These are phyloP conservation scores for Ferdinandea cuprea DNA, from an alignment of 2,888 invertebrate genomes.

Conservation along the genomic window DNA sequence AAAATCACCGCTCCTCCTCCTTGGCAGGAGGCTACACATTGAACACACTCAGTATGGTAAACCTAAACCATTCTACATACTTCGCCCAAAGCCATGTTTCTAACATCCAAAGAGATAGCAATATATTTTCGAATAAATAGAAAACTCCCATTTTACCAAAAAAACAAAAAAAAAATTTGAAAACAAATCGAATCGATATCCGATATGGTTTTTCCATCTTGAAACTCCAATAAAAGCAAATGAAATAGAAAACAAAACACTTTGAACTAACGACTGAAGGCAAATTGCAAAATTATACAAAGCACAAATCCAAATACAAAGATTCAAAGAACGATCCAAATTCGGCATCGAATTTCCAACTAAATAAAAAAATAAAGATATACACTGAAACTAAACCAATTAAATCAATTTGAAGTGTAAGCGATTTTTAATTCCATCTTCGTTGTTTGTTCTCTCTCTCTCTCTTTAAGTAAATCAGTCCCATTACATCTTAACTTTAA, in stretches of 20 bases:
- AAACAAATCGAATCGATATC: neutral
- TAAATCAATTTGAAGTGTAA: conserved; percentile 63
- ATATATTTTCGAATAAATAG: too few relatives aligned
- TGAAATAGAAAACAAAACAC: neutral
- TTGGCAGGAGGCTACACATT: too few relatives aligned
- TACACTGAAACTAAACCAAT: conserved; percentile 48
- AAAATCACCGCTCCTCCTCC: too few relatives aligned
- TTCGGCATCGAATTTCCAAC: conserved; percentile 13
- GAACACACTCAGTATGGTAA: too few relatives aligned
- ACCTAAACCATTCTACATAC: too few relatives aligned
- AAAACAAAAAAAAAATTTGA: neutral
- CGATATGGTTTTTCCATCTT: neutral
- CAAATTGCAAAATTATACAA: conserved; percentile 60
- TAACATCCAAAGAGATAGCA: too few relatives aligned
- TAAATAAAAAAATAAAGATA: too few relatives aligned
- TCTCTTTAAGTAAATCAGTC: conserved; percentile 45
- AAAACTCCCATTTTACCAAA: neutral
- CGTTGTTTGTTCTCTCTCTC: conserved; percentile 7
- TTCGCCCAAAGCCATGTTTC: too few relatives aligned
- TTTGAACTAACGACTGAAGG: neutral
- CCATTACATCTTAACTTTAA: conserved; percentile 47
- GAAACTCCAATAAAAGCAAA: too few relatives aligned
- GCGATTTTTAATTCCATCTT: conserved; percentile 37
- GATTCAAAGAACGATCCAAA: conserved; percentile 48
- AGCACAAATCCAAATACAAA: too few relatives aligned